Evolutionary conservation across 64 coral and sea anemone species (phyloP).

Genomic region (Montipora sp.): DNA sequence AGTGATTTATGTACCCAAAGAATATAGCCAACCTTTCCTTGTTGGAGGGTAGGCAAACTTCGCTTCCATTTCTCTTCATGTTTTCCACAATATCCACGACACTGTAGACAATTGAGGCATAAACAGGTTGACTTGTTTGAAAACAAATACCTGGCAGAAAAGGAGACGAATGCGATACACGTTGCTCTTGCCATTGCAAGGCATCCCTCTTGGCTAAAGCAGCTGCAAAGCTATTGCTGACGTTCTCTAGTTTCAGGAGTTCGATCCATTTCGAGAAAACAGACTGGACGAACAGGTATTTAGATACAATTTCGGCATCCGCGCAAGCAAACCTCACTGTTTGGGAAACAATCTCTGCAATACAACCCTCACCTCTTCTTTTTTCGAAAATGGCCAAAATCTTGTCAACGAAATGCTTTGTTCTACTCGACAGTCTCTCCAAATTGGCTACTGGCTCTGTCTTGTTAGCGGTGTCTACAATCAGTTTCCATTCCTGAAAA

Average conservation of each 20-base stretch:
- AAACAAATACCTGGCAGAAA: not conserved
- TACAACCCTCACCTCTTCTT: not conserved
- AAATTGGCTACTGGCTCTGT: not conserved
- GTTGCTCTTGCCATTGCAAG: not conserved
- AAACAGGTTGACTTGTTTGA: not conserved
- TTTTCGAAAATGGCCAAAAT: not conserved
- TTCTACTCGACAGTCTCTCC: not conserved
- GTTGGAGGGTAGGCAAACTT: not conserved
- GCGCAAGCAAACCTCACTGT: not conserved
- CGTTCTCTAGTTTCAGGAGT: not conserved
- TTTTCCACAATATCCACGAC: not conserved
- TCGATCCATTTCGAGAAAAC: not conserved
- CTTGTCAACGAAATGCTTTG: not conserved
- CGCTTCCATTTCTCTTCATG: not conserved
- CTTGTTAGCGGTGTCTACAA: not conserved
- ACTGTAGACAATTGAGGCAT: not conserved
- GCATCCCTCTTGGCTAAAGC: not conserved
- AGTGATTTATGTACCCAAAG: not conserved
- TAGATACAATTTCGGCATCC: not conserved
- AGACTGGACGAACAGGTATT: not conserved
- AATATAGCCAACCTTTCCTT: not conserved
- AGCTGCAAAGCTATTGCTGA: conserved; percentile 9
- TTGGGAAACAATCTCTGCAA: not conserved
- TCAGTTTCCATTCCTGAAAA: not conserved
- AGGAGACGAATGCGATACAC: not conserved